Conservation (phyloP, 2,113 vertebrate genomes). For the Amazona vittata region DNA sequence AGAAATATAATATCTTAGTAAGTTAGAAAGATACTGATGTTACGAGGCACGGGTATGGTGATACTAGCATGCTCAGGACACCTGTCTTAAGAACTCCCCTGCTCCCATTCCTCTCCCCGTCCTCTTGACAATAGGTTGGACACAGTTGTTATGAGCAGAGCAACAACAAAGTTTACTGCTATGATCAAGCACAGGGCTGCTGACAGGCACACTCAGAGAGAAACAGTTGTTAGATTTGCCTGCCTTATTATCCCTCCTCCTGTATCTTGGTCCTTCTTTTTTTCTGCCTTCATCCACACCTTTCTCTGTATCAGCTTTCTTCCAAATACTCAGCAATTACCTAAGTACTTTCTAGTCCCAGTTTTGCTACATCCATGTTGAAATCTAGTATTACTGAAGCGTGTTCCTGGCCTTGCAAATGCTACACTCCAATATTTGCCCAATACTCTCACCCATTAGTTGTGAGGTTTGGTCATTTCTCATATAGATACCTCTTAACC, state of each 20-base stretch:
- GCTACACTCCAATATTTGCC: neutral
- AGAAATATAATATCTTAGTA: neutral
- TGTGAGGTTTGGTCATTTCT: neutral
- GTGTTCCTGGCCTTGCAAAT: neutral
- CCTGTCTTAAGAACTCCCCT: neutral
- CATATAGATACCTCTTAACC: neutral
- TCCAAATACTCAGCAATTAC: neutral
- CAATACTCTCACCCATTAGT: neutral
- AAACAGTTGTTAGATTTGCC: neutral
- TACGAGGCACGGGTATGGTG: neutral
- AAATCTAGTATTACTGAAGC: neutral
- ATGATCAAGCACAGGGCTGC: neutral
- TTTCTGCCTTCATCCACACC: neutral
- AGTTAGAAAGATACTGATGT: neutral
- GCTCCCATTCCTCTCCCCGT: neutral
- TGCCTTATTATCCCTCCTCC: neutral
- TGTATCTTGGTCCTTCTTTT: neutral
- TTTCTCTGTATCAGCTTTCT: neutral
- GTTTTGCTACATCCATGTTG: neutral
- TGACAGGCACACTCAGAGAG: neutral
- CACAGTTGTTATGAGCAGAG: neutral
- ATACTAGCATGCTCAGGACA: neutral
- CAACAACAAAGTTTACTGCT: neutral
- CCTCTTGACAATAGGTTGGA: neutral
- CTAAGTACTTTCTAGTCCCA: neutral